Percentiles rank a stretch among this genome's conserved stretches.
Evolutionary conservation across 2,888 invertebrate genomes (phyloP).

Genomic region (Malachius bipustulatus): DNA sequence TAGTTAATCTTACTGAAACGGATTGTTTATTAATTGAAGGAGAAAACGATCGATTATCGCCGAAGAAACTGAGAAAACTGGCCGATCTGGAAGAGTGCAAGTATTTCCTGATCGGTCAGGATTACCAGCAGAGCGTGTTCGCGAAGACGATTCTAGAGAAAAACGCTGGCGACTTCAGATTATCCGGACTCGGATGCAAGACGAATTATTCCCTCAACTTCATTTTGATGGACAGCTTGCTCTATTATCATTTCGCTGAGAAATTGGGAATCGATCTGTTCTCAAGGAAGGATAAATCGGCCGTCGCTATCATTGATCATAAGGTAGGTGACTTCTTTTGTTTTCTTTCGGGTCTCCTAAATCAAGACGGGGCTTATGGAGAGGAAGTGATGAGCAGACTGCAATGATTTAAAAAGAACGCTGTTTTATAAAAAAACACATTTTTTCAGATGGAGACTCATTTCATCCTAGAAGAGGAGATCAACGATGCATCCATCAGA

Average conservation of each 20-base stretch:
- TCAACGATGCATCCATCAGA: slow-evolving; percentile 40
- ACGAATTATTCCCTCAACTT: slow-evolving; percentile 50
- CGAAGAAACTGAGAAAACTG: slow-evolving; percentile 38
- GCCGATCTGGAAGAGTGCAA: slow-evolving; percentile 25
- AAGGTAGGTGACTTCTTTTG: slow-evolving; percentile 46
- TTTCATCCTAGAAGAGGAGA: slow-evolving; percentile 45
- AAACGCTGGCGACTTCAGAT: slow-evolving; percentile 30
- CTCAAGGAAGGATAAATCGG: slow-evolving; percentile 48
- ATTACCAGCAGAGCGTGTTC: slow-evolving; percentile 10
- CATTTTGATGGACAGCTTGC: slow-evolving; percentile 60
- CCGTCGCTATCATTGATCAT: slow-evolving; percentile 58
- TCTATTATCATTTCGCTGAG: slow-evolving; percentile 62
- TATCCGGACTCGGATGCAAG: slow-evolving; percentile 42
- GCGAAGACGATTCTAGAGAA: slow-evolving; percentile 23
- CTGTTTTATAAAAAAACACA: no score
- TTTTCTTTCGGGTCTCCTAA: neutral
- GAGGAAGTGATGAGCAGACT: no score
- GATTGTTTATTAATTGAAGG: no score
- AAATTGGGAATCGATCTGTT: slow-evolving; percentile 58
- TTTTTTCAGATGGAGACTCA: slow-evolving; percentile 58
- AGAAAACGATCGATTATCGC: slow-evolving; percentile 39
- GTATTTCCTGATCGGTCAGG: slow-evolving; percentile 20
- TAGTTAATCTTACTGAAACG: no score
- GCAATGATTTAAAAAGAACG: no score
- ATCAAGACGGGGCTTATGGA: slow-evolving; percentile 7